A percentile compares a stretch with the other conserved stretches of the same genome.
Conservation (phyloP, 2,797 vertebrate genomes). For the Coendou prehensilis region DNA sequence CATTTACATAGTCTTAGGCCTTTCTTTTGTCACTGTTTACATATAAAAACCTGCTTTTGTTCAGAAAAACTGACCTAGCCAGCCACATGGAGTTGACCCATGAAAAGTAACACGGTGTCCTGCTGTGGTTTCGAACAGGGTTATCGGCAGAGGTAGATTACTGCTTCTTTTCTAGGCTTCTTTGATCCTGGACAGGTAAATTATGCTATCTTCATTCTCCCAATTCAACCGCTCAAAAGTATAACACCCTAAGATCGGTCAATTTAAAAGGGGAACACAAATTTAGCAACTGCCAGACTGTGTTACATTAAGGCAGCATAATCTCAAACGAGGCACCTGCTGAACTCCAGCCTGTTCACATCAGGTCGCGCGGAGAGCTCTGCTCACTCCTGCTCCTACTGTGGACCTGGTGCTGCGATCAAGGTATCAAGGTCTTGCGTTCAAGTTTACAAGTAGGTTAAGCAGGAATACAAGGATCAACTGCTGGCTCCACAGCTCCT, state of each 20-base stretch:
- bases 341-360: conserved; percentile 87
- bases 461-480: conserved; percentile 96
- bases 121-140: conserved; percentile 86
- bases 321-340: conserved; percentile 94
- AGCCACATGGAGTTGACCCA: conserved; percentile 83
- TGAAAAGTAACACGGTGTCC: conserved; percentile 78
- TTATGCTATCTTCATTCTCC: conserved; percentile 79
- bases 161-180: conserved; percentile 88
- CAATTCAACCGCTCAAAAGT: conserved; percentile 86
- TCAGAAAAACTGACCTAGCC: conserved; percentile 80
- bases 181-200: conserved; percentile 85
- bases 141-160: conserved; percentile 91
- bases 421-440: conserved; percentile 88
- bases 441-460: conserved; percentile 93
- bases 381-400: conserved; percentile 86
- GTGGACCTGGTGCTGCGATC: conserved; percentile 88
- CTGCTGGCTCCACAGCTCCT: conserved; percentile 96
- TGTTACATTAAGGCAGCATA: conserved; percentile 96
- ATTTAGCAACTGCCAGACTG: conserved; percentile 96
- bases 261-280: conserved; percentile 88
- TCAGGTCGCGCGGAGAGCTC: conserved; percentile 85
- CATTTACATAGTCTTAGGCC: conserved; percentile 83
- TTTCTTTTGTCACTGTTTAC: conserved; percentile 84
- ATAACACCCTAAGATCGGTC: conserved; percentile 86
- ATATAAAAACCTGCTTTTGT: conserved; percentile 86